These are phyloP conservation scores for Sesia bembeciformis DNA, from an alignment of 2,888 invertebrate species.

Conservation along the genomic window DNA sequence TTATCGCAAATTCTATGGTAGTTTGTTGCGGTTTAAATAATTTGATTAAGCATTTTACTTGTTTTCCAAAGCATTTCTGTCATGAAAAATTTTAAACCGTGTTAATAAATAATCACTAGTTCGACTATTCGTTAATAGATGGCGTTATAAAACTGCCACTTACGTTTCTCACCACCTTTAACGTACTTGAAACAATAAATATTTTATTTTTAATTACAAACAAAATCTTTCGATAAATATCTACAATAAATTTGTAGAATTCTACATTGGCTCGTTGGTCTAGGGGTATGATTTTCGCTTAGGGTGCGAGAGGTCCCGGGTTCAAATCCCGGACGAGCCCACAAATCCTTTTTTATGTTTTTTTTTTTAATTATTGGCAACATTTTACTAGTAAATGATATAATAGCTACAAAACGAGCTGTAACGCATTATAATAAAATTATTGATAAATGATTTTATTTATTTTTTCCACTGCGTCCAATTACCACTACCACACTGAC, in stretches of 20 bases:
- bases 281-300: conserved; percentile 76
- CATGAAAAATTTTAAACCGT: too few relatives aligned
- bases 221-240: background rate
- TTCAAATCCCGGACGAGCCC: conserved; percentile 76
- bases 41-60: too few relatives aligned
- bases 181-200: background rate
- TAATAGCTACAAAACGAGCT: too few relatives aligned
- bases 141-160: conserved; percentile 16
- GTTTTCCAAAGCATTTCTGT: too few relatives aligned
- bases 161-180: too few relatives aligned
- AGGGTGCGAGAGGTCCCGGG: conserved; percentile 76
- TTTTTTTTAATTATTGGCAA: background rate
- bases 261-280: conserved; percentile 63
- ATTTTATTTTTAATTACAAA: background rate
- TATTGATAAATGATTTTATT: too few relatives aligned
- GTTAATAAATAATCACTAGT: background rate
- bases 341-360: conserved; percentile 17
- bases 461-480: too few relatives aligned
- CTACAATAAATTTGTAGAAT: conserved; percentile 9
- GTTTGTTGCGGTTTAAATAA: too few relatives aligned
- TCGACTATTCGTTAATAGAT: conserved; percentile 25
- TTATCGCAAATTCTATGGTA: too few relatives aligned
- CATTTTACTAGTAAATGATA: too few relatives aligned
- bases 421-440: too few relatives aligned
- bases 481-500: too few relatives aligned